These are phyloP conservation scores for Pollenia labialis DNA, from an alignment of 2,888 invertebrate species.

Conservation along the genomic window DNA sequence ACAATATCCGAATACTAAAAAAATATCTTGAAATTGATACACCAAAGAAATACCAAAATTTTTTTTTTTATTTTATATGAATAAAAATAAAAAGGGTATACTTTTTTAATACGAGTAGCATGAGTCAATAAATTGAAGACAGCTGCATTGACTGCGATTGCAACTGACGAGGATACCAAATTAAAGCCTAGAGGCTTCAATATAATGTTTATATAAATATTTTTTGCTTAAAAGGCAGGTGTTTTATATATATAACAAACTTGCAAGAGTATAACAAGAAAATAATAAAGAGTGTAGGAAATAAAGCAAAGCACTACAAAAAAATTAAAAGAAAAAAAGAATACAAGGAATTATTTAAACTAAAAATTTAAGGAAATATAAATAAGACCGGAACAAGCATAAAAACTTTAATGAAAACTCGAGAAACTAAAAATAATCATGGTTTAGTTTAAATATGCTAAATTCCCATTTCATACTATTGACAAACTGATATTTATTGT, in stretches of 20 bases:
- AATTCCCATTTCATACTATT: too few species aligned
- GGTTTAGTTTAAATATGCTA: too few species aligned
- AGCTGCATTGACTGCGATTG: conserved; percentile 38
- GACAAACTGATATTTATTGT: too few species aligned
- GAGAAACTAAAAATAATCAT: too few species aligned
- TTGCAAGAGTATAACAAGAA: neutral
- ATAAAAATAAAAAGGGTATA: neutral
- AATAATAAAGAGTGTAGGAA: neutral
- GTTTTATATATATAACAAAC: conserved; percentile 35
- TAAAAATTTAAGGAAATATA: neutral
- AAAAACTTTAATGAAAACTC: too few species aligned
- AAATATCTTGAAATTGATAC: conserved; percentile 42
- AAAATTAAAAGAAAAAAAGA: neutral
- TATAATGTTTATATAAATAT: neutral
- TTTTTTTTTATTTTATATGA: too few species aligned
- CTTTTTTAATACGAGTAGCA: conserved; percentile 32
- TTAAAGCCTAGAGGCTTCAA: conserved; percentile 24
- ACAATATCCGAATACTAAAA: conserved; percentile 21
- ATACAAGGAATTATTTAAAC: neutral
- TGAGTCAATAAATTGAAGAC: conserved; percentile 58
- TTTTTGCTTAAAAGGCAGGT: conserved; percentile 36
- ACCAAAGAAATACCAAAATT: neutral
- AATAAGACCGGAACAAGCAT: neutral
- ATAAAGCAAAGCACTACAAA: neutral
- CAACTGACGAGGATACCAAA: neutral